Conservation (phyloP, 2,888 invertebrate genomes). For the Malthinus flaveolus region DNA sequence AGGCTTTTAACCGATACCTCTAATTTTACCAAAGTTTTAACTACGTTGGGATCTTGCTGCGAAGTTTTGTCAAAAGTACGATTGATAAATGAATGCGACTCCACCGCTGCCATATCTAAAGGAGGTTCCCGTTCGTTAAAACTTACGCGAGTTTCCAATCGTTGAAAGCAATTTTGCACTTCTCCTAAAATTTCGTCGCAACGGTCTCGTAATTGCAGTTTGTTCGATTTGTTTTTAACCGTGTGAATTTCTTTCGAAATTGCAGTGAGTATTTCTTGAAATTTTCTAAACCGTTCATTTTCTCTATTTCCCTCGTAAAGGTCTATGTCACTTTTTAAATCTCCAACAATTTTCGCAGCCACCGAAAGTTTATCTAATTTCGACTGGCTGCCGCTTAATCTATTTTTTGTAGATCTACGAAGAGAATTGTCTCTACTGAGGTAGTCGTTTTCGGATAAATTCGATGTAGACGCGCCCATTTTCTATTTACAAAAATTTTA, state of each 20-base stretch:
- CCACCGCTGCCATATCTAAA: constrained; percentile 38
- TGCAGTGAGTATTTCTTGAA: constrained; percentile 24
- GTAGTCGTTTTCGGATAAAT: too few relatives aligned
- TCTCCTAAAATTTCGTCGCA: constrained; percentile 26
- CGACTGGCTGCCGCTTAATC: neutral
- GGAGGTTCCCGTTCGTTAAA: constrained; percentile 26
- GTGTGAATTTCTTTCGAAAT: constrained; percentile 23
- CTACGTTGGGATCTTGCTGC: neutral
- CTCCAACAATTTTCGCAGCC: neutral
- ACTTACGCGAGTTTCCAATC: constrained; percentile 27
- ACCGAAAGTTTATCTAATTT: constrained; percentile 6
- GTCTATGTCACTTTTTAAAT: constrained; percentile 21
- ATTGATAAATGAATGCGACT: constrained; percentile 38
- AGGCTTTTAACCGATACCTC: constrained; percentile 27
- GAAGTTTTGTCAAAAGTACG: constrained; percentile 15
- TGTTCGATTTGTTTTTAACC: constrained; percentile 20
- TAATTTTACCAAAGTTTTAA: constrained; percentile 21
- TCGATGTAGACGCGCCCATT: too few relatives aligned
- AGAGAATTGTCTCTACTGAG: neutral
- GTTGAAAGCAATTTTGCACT: constrained; percentile 23
- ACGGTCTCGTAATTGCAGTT: constrained; percentile 9
- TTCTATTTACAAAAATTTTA: too few relatives aligned
- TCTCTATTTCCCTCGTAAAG: constrained; percentile 24
- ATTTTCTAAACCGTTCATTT: constrained; percentile 22
- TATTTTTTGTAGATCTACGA: constrained; percentile 1